Evolutionary conservation across 1,140 invertebrate genomes (phyloP).

Genomic region (Neodiprion lecontei): DNA sequence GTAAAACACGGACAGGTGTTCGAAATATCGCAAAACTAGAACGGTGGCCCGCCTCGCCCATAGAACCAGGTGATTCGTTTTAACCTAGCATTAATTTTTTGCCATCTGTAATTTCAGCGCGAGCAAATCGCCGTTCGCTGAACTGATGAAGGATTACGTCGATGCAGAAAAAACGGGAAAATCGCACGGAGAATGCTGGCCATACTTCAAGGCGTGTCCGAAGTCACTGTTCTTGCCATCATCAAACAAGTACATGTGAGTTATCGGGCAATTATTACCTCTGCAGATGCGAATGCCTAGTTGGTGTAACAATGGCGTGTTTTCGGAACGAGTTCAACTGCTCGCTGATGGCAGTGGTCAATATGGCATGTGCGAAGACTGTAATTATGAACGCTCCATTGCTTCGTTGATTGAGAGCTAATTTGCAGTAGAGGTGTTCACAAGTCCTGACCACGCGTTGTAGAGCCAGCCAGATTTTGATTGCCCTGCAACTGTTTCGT

Average conservation of each 20-base stretch:
- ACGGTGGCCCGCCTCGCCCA: not conserved
- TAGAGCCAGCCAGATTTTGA: no score
- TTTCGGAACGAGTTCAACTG: no score
- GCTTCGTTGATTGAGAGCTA: no score
- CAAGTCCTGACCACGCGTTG: no score
- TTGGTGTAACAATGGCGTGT: no score
- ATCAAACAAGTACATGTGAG: constrained; percentile 73
- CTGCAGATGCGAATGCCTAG: no score
- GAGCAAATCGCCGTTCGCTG: constrained; percentile 79
- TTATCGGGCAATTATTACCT: constrained; percentile 26
- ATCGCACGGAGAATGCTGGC: constrained; percentile 80
- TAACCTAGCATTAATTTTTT: not conserved
- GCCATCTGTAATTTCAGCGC: constrained; percentile 64
- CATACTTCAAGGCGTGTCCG: constrained; percentile 82
- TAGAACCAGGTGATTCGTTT: not conserved
- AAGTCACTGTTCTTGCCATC: constrained; percentile 77
- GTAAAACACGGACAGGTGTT: not conserved
- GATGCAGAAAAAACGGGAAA: constrained; percentile 79
- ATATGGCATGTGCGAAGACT: no score
- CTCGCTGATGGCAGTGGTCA: no score
- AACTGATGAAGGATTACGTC: constrained; percentile 76
- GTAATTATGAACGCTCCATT: no score
- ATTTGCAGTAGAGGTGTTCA: no score
- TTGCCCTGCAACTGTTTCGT: no score
- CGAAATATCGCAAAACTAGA: not conserved